Evolutionary conservation across 2,797 vertebrate species (phyloP).

Genomic region (Poeciliopsis presidionis): DNA sequence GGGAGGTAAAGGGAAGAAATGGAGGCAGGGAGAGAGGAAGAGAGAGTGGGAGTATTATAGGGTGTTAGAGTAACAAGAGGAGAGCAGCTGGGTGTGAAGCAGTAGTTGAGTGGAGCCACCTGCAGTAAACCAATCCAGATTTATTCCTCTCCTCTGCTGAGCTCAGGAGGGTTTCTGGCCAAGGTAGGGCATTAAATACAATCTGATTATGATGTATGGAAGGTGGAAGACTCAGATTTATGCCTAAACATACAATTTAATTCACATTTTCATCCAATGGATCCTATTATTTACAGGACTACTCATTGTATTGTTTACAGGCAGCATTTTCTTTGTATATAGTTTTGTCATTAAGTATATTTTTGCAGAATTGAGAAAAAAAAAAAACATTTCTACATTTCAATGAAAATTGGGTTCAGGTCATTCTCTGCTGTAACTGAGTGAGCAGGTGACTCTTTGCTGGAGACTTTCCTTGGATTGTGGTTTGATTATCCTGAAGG

Average conservation of each 20-base stretch:
- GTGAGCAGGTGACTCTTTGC: slow-evolving; percentile 24
- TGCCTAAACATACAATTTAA: not conserved
- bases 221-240: slow-evolving; percentile 3
- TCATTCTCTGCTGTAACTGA: not conserved
- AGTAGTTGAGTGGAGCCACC: slow-evolving; percentile 67
- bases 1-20: slow-evolving; percentile 4
- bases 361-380: not conserved
- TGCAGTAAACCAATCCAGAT: slow-evolving; percentile 61
- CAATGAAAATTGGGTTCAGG: not conserved
- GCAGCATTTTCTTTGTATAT: no score
- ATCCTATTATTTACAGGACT: not conserved
- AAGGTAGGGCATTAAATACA: slow-evolving; percentile 14
- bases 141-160: slow-evolving; percentile 44
- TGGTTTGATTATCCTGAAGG: slow-evolving; percentile 42
- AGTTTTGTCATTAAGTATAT: no score
- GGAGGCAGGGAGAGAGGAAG: slow-evolving; percentile 21
- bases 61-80: slow-evolving; percentile 54
- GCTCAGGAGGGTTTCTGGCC: slow-evolving; percentile 22
- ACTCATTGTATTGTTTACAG: not conserved
- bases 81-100: slow-evolving; percentile 65
- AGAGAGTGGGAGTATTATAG: slow-evolving; percentile 41
- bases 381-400: not conserved
- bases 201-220: slow-evolving; percentile 3
- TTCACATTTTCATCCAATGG: not conserved
- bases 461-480: slow-evolving; percentile 29